Evolutionary conservation across 1,140 invertebrate species (phyloP).

Genomic region (Leptopilina boulardi): DNA sequence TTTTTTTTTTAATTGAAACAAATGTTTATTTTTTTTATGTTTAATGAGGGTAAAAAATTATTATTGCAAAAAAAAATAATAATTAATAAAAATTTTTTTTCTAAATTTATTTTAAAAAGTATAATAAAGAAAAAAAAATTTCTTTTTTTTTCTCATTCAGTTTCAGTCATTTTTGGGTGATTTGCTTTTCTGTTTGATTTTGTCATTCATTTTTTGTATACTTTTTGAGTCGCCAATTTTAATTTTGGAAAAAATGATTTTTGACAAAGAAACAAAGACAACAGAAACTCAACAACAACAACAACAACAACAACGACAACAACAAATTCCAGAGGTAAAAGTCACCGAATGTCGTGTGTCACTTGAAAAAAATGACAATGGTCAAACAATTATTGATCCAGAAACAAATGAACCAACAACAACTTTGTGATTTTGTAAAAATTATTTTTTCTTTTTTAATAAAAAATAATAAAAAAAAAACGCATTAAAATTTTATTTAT

Average conservation of each 20-base stretch:
- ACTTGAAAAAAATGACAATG: neutral
- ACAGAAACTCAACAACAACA: neutral
- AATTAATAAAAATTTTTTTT: no score
- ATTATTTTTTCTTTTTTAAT: neutral
- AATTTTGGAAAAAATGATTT: conserved; percentile 24
- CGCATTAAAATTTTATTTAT: no score
- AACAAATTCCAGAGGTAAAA: neutral
- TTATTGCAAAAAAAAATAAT: no score
- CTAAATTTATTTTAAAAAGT: no score
- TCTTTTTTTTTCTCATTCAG: neutral
- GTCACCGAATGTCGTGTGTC: neutral
- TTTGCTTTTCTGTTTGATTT: neutral
- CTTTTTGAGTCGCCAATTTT: conserved; percentile 11
- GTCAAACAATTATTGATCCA: neutral
- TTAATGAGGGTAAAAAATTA: no score
- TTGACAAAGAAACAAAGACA: neutral
- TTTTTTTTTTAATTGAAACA: no score
- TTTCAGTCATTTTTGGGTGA: neutral
- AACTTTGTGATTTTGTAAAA: neutral
- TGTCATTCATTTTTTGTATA: neutral
- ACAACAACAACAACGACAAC: neutral
- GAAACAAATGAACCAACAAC: conserved; percentile 4
- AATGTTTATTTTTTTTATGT: no score
- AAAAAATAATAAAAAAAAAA: no score
- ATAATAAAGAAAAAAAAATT: no score